Evolutionary conservation across 2,888 invertebrate genomes (phyloP).

Genomic region (Philonicus albiceps): DNA sequence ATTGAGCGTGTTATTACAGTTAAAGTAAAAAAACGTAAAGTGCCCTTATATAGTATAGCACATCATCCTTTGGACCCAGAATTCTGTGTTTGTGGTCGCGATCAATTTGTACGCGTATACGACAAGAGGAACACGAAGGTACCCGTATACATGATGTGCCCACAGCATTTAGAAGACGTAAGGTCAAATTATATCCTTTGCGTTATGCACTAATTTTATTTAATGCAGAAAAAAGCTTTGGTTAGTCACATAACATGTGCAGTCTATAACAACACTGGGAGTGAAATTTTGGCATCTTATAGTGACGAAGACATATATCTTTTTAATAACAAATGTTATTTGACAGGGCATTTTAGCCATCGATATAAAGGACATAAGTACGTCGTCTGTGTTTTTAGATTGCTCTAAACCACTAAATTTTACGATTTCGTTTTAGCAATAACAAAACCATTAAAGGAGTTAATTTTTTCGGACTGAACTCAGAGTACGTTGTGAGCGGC

Average conservation of each 20-base stretch:
- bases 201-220: constrained; percentile 14
- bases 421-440: constrained; percentile 66
- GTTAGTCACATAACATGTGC: constrained; percentile 83
- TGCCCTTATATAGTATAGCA: constrained; percentile 88
- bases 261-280: constrained; percentile 89
- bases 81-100: constrained; percentile 85
- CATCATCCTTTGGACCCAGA: constrained; percentile 82
- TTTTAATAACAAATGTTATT: constrained; percentile 73
- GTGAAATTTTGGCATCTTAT: constrained; percentile 91
- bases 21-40: constrained; percentile 67
- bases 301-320: constrained; percentile 93
- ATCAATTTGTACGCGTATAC: constrained; percentile 79
- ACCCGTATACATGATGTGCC: constrained; percentile 71
- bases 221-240: constrained; percentile 51
- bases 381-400: constrained; percentile 42
- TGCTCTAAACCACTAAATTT: not conserved
- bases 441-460: constrained; percentile 87
- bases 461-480: constrained; percentile 90
- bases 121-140: constrained; percentile 70
- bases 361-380: constrained; percentile 71
- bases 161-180: constrained; percentile 59
- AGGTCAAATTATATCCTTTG: not conserved
- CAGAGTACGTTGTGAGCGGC: constrained; percentile 91
- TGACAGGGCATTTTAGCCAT: constrained; percentile 64
- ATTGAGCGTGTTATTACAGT: constrained; percentile 66